Conservation (phyloP, 2,888 invertebrate species). For the Drosophila cognata region DNA sequence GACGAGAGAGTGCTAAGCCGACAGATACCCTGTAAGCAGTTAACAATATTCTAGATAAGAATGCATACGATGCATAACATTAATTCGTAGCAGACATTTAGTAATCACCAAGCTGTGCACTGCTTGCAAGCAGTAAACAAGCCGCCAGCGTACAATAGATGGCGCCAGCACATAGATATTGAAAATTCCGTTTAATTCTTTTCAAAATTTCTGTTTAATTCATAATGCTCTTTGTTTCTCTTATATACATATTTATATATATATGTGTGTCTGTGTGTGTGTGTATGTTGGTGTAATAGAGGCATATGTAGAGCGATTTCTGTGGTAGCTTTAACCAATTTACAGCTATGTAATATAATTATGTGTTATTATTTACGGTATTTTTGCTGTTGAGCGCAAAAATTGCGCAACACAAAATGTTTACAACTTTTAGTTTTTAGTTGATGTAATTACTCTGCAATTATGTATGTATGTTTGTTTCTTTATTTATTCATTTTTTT, state of each 20-base stretch:
- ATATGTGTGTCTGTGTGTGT: constrained; percentile 19
- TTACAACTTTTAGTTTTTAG: constrained; percentile 54
- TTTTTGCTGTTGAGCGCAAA: constrained; percentile 44
- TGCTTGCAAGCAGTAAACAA: constrained; percentile 30
- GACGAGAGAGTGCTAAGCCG: not conserved
- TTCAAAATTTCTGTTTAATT: constrained; percentile 74
- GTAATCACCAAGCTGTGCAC: not conserved
- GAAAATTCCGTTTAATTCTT: constrained; percentile 34
- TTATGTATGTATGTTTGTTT: constrained; percentile 8
- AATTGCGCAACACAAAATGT: constrained; percentile 70
- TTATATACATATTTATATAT: constrained; percentile 60
- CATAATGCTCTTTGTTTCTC: constrained; percentile 69
- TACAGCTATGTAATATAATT: constrained; percentile 44
- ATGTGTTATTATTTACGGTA: constrained; percentile 16
- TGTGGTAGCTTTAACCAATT: constrained; percentile 50
- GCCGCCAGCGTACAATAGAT: constrained; percentile 11
- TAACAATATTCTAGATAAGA: not conserved
- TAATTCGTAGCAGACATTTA: not conserved
- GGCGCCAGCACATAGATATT: constrained; percentile 17
- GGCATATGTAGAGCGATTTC: constrained; percentile 51
- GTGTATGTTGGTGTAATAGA: not conserved
- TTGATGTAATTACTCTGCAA: constrained; percentile 29
- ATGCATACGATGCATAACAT: not conserved
- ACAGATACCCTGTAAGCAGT: constrained; percentile 8
- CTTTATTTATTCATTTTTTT: not conserved